Evolutionary conservation across 2,888 invertebrate species (phyloP).

Genomic region (Brachyptera risi): DNA sequence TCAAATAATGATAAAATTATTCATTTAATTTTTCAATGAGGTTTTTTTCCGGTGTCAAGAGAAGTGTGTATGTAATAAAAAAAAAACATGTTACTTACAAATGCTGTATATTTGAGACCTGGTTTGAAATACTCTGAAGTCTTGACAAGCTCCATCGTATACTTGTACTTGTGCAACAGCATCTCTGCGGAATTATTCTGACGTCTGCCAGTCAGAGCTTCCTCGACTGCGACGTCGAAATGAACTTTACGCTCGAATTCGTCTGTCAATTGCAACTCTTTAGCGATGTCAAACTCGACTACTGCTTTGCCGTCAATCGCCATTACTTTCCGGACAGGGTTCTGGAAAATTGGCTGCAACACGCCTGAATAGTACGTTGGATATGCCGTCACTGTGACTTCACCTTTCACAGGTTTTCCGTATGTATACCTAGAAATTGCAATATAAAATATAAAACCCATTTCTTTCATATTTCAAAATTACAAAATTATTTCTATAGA

Average conservation of each 20-base stretch:
- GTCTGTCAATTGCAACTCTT: constrained; percentile 66
- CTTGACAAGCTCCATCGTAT: constrained; percentile 70
- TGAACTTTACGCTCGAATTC: constrained; percentile 78
- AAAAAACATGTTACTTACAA: constrained; percentile 59
- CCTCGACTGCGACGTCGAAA: constrained; percentile 85
- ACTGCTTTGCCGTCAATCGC: constrained; percentile 70
- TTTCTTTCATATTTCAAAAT: too few species aligned
- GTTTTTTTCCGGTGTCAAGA: too few species aligned
- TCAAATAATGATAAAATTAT: too few species aligned
- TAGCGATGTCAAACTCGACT: constrained; percentile 72
- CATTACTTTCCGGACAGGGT: constrained; percentile 51
- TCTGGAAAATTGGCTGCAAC: constrained; percentile 71
- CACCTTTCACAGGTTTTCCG: constrained; percentile 82
- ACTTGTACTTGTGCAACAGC: constrained; percentile 71
- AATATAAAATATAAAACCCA: not conserved
- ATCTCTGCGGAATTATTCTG: constrained; percentile 74
- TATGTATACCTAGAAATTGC: constrained; percentile 67
- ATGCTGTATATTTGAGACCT: constrained; percentile 76
- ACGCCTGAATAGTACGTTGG: constrained; percentile 76
- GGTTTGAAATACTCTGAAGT: constrained; percentile 87
- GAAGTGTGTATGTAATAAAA: too few species aligned
- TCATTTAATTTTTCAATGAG: too few species aligned
- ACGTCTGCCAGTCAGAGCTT: constrained; percentile 77
- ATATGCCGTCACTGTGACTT: constrained; percentile 77
- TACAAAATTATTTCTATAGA: too few species aligned